Percentiles rank a stretch among this genome's conserved stretches.
These are phyloP conservation scores for Muscicapa comitata DNA, from an alignment of 2,797 vertebrate genomes.

Conservation along the genomic window DNA sequence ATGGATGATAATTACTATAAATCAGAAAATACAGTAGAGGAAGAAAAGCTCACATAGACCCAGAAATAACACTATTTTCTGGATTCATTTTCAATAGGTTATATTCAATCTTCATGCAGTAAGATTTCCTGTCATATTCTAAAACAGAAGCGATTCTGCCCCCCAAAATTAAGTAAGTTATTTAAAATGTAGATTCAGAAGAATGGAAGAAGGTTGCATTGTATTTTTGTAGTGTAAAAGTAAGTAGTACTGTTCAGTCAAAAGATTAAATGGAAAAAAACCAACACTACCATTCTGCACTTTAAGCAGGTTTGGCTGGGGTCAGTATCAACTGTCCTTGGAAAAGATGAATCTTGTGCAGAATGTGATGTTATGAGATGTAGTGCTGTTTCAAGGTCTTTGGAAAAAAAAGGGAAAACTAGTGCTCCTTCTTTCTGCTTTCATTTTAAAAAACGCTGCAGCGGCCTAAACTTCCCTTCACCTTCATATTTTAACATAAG, in stretches of 20 bases:
- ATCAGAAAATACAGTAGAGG: not conserved
- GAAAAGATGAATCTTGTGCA: not conserved
- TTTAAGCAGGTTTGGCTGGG: not conserved
- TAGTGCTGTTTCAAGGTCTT: not conserved
- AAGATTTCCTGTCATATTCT: not conserved
- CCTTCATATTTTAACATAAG: not conserved
- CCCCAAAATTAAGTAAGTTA: fast-evolving
- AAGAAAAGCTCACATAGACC: not conserved
- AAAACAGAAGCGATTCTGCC: not conserved
- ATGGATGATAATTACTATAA: not conserved
- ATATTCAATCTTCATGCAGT: not conserved
- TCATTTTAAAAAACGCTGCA: not conserved
- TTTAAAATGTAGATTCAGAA: not conserved
- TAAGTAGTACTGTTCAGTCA: not conserved
- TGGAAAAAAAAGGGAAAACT: not conserved
- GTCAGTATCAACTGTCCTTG: not conserved
- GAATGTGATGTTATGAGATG: not conserved
- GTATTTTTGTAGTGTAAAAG: not conserved
- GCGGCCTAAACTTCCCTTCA: not conserved
- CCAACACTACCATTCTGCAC: not conserved
- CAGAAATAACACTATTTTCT: not conserved
- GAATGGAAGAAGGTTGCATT: not conserved
- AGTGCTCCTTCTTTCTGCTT: not conserved
- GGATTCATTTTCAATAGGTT: not conserved
- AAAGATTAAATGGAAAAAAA: not conserved